Base-by-base conservation (phyloP, 2,113 vertebrate species). In the Mionectes macconnelli region DNA sequence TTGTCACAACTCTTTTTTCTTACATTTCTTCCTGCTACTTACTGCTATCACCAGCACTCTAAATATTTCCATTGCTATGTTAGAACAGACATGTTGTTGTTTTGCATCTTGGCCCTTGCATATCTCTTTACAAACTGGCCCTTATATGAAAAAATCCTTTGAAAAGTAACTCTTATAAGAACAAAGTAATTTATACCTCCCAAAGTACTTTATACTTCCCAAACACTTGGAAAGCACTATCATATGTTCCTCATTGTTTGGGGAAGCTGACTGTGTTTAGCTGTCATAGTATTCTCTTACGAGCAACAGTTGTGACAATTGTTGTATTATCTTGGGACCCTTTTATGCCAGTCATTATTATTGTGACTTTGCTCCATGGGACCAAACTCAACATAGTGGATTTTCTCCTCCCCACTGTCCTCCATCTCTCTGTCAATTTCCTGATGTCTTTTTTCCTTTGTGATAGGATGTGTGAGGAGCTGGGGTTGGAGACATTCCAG, bases 341-440 rank as follows among this genome's bases (percentile, higher is more conserved):
- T 49, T 83, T 83, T 62, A 75, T 90, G 85, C 63, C 80, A 94
- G 7, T 91, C 76, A 74, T 60, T 89, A 72, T 90, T 93, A 89
- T 50, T 64, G 40, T 84, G 42, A 90, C 47, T 80, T 81, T 88
- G 45, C 85, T 86, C 42, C n/a, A 17, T 0, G 0, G 72, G 52
- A 75, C 68, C 33, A 70, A n/a, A 69, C 60, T 68, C 62, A 68
- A 25, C 69, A 64, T 28, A 40, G 57, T 14, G 69, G 49, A 59
- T 93, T 39, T 84, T 87, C n/a, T 86, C 55, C 39, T 96, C 47
- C 75, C 40, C 44, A 33, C 27, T 53, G 53, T 87, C 74, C 80
- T 94, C 55, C 67, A 82, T 89, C 53, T 94, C 37, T 31, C 52
- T 92, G 73, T 93, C 86, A 87, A 10, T 91, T 60, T 93, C 77